Evolutionary conservation across 2,888 invertebrate genomes (phyloP).

Genomic region (Steromphala cineraria): DNA sequence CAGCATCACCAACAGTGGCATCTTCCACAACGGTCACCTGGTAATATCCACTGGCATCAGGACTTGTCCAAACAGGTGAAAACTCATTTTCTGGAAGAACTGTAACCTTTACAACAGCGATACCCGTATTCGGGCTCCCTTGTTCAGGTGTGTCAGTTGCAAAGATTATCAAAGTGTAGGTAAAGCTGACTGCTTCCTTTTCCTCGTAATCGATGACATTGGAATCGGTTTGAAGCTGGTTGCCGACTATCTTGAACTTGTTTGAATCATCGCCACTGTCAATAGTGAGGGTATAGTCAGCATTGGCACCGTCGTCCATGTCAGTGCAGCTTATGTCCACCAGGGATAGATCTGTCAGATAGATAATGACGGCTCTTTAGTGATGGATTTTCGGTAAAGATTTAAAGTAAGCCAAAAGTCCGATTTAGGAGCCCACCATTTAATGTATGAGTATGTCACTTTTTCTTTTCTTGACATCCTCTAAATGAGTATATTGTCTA

Average conservation of each 20-base stretch:
- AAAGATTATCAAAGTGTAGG: neutral
- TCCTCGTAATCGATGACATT: neutral
- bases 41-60: neutral
- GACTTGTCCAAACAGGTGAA: neutral
- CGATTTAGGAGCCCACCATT: too few relatives aligned
- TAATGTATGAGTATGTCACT: too few relatives aligned
- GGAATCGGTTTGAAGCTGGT: neutral
- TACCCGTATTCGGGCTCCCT: neutral
- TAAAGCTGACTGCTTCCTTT: neutral
- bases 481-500: too few relatives aligned
- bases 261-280: neutral
- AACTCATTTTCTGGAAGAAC: neutral
- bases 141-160: neutral
- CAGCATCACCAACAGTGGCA: neutral
- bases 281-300: neutral
- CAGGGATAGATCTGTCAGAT: neutral
- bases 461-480: too few relatives aligned
- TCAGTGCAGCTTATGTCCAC: neutral
- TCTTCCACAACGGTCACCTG: neutral
- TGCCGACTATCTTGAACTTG: neutral
- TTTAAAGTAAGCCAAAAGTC: too few relatives aligned
- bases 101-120: neutral
- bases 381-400: too few relatives aligned
- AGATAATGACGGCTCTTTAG: too few relatives aligned
- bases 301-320: neutral